These are phyloP conservation scores for Hapalemur alaotrensis DNA, from an alignment of 2,797 vertebrate genomes.

Conservation along the genomic window DNA sequence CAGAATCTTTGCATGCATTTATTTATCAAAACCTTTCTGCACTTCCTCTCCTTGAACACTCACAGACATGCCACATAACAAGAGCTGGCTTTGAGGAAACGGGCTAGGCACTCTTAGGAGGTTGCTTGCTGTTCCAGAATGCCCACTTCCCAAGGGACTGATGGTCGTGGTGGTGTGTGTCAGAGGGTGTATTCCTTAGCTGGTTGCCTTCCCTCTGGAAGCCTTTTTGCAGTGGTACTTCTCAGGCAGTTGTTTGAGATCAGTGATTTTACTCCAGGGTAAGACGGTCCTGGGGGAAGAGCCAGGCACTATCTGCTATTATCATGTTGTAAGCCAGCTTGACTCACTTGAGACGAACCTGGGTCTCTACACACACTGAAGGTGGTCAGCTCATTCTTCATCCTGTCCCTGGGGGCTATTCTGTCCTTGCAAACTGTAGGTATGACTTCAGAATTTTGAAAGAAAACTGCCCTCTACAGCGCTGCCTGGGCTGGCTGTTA, in stretches of 20 bases:
- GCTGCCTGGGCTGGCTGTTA: background rate
- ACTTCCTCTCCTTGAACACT: background rate
- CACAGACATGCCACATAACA: background rate
- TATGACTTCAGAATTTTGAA: background rate
- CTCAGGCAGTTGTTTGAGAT: background rate
- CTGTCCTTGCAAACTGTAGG: background rate
- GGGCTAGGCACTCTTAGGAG: too few species aligned
- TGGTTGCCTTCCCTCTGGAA: background rate
- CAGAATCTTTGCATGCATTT: background rate
- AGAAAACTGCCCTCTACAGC: background rate
- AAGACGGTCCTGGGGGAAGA: background rate
- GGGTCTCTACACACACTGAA: background rate
- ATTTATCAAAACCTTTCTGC: background rate
- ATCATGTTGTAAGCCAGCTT: background rate
- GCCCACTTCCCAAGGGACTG: background rate
- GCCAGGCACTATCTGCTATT: background rate
- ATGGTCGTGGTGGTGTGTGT: rapidly evolving
- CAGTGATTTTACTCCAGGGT: background rate
- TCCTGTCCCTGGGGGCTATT: background rate
- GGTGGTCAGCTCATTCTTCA: background rate
- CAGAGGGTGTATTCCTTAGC: background rate
- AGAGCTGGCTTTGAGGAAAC: background rate
- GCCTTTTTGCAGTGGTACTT: background rate
- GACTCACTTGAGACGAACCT: background rate
- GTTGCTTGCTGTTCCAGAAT: background rate